Conservation (phyloP, 2,888 invertebrate genomes). For the Eupeodes luniger region DNA sequence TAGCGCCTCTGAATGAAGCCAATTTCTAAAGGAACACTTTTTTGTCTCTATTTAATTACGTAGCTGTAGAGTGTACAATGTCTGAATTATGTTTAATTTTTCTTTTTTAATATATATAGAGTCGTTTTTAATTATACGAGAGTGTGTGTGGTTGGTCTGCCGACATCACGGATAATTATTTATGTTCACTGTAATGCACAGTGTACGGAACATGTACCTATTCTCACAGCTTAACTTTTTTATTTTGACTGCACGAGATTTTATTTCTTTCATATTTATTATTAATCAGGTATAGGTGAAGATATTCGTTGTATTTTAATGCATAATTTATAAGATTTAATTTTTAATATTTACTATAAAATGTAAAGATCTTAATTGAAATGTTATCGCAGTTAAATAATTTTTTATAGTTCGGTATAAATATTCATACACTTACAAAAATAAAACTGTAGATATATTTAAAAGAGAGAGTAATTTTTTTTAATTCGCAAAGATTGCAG, state of each 20-base stretch:
- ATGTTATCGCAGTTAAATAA: too few relatives aligned
- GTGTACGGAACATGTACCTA: background rate
- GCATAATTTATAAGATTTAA: background rate
- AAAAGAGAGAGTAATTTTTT: too few relatives aligned
- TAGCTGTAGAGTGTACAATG: background rate
- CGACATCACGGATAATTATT: background rate
- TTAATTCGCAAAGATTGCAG: too few relatives aligned
- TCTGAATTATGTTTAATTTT: conserved; percentile 29
- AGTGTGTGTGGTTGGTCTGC: background rate
- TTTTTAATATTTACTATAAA: background rate
- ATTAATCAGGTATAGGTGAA: background rate
- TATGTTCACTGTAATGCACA: background rate
- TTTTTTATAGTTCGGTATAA: too few relatives aligned
- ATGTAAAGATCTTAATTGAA: background rate
- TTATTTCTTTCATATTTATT: background rate
- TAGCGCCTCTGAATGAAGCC: conserved; percentile 25
- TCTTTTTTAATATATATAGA: conserved; percentile 7
- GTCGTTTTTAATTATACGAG: conserved; percentile 51
- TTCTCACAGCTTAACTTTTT: background rate
- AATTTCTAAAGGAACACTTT: conserved; percentile 27
- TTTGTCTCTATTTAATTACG: conserved; percentile 31
- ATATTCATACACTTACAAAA: too few relatives aligned
- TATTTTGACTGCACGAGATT: background rate
- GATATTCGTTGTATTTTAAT: background rate
- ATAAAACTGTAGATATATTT: too few relatives aligned